Percentiles rank a stretch among this genome's conserved stretches.
Conservation (phyloP, 2,113 vertebrate species). For the Damaliscus lunatus region DNA sequence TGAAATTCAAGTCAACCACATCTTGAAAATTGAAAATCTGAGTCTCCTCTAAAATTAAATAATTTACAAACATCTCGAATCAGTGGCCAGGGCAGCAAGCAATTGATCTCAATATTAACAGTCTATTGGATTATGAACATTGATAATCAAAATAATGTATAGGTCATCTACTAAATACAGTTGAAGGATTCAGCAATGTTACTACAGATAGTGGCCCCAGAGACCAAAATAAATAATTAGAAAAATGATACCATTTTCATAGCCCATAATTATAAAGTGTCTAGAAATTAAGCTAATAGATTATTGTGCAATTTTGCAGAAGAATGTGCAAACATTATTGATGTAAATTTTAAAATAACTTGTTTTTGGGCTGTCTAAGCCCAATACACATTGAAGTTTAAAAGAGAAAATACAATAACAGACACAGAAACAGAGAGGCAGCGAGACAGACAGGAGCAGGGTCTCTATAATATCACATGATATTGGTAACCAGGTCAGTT, state of each 20-base stretch:
- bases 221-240: neutral
- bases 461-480: rapidly evolving
- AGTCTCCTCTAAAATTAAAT: neutral
- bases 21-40: neutral
- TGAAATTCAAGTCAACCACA: neutral
- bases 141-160: neutral
- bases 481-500: neutral
- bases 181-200: neutral
- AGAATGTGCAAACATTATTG: neutral
- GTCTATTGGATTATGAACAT: neutral
- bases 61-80: neutral
- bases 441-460: neutral
- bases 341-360: neutral
- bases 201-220: neutral
- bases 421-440: neutral
- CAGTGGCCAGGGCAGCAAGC: neutral
- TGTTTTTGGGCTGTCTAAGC: neutral
- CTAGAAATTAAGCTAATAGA: neutral
- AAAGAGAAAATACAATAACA: neutral
- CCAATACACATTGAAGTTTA: neutral
- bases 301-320: neutral
- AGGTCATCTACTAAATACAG: neutral
- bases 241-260: neutral
- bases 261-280: neutral
- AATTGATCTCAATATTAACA: neutral